Evolutionary conservation across 2,113 vertebrate species (phyloP).

Genomic region (Bettongia penicillata): DNA sequence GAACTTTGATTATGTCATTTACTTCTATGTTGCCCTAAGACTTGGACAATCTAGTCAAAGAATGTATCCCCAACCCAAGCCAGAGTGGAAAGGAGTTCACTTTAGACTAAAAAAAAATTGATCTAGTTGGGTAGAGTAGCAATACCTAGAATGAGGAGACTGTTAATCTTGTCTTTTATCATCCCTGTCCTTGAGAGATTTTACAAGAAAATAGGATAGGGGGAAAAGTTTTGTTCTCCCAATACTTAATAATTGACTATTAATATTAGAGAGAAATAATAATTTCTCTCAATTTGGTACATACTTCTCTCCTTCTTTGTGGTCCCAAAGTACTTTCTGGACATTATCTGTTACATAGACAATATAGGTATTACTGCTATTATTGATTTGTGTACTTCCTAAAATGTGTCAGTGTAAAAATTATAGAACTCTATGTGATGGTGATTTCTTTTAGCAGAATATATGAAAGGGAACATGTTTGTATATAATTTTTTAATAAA

Average conservation of each 20-base stretch:
- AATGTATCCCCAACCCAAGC: not conserved
- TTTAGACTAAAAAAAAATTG: not conserved
- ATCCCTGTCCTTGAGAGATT: not conserved
- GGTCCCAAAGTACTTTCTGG: too few species aligned
- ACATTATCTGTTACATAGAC: too few species aligned
- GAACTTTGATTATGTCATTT: not conserved
- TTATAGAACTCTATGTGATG: not conserved
- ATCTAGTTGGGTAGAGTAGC: not conserved
- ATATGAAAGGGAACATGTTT: not conserved
- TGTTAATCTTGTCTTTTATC: not conserved
- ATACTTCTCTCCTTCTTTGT: not conserved
- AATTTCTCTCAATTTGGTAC: not conserved
- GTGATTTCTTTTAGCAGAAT: not conserved
- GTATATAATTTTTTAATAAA: slow-evolving; percentile 21
- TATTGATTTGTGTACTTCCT: not conserved
- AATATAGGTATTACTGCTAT: not conserved
- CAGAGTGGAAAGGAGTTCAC: not conserved
- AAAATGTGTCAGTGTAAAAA: not conserved
- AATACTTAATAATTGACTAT: not conserved
- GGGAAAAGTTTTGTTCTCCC: not conserved
- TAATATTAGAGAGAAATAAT: not conserved
- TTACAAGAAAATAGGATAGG: not conserved
- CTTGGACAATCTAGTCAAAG: not conserved
- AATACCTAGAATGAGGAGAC: not conserved
- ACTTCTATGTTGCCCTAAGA: not conserved